Evolutionary conservation across 2,113 vertebrate genomes (phyloP).

Genomic region (Regulus satrapa): DNA sequence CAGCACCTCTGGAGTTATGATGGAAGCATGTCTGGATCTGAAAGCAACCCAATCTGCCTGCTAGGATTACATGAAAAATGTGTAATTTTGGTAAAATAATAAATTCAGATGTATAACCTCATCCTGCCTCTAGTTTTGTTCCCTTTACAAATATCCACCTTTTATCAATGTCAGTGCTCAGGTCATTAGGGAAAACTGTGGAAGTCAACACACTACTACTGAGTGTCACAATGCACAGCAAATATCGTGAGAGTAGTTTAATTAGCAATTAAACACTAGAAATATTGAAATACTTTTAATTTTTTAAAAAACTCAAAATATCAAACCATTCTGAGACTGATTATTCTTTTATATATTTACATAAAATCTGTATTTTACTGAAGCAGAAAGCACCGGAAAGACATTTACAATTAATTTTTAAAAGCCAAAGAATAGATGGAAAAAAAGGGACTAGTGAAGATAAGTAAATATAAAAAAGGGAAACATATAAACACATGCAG

Average conservation of each 20-base stretch:
- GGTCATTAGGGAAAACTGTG: background rate
- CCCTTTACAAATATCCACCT: background rate
- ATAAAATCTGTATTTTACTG: background rate
- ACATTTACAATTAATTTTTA: background rate
- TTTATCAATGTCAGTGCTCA: background rate
- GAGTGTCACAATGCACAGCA: background rate
- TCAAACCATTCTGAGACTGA: background rate
- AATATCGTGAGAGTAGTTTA: background rate
- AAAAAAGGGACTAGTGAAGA: background rate
- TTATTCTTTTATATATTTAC: background rate
- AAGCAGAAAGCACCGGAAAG: background rate
- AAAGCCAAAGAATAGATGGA: background rate
- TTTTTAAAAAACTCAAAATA: background rate
- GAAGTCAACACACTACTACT: background rate
- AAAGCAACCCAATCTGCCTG: background rate
- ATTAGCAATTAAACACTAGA: background rate
- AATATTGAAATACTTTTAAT: background rate
- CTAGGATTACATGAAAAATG: background rate
- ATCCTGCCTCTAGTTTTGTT: background rate
- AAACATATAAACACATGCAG: background rate
- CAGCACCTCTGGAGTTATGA: fast-evolving
- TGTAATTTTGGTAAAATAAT: fast-evolving
- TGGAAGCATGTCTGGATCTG: background rate
- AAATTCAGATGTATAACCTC: background rate
- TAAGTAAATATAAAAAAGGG: background rate